Evolutionary conservation across 2,113 vertebrate genomes (phyloP).

Genomic region (Cygnus buccinator): DNA sequence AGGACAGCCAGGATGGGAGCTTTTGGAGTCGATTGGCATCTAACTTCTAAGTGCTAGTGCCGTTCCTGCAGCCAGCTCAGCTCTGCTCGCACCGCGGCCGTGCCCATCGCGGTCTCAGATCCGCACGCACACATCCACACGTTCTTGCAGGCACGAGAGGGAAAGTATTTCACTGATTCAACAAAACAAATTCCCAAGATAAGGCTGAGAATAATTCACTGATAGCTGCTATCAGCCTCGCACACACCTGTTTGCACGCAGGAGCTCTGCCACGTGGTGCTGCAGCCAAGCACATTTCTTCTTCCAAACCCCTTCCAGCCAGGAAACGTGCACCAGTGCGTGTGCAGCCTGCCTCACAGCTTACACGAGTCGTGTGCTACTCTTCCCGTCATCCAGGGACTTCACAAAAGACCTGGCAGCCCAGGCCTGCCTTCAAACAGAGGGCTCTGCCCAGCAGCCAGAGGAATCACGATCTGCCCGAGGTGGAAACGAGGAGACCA

Average conservation of each 20-base stretch:
- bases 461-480: not conserved
- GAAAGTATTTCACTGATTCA: not conserved
- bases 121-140: not conserved
- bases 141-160: not conserved
- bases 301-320: not conserved
- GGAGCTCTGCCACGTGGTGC: not conserved
- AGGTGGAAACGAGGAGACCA: accelerated
- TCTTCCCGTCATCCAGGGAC: not conserved
- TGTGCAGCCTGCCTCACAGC: not conserved
- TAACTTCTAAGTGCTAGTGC: not conserved
- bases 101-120: not conserved
- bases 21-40: not conserved
- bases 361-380: not conserved
- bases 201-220: not conserved
- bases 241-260: not conserved
- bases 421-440: not conserved
- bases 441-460: not conserved
- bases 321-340: accelerated
- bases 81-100: accelerated
- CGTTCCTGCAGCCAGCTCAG: not conserved
- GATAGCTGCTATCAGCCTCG: not conserved
- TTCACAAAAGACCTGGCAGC: not conserved
- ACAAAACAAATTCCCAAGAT: not conserved
- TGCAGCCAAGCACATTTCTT: not conserved
- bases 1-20: not conserved